Base-by-base conservation (phyloP, 1,140 invertebrate genomes). In the Microplitis mediator region DNA sequence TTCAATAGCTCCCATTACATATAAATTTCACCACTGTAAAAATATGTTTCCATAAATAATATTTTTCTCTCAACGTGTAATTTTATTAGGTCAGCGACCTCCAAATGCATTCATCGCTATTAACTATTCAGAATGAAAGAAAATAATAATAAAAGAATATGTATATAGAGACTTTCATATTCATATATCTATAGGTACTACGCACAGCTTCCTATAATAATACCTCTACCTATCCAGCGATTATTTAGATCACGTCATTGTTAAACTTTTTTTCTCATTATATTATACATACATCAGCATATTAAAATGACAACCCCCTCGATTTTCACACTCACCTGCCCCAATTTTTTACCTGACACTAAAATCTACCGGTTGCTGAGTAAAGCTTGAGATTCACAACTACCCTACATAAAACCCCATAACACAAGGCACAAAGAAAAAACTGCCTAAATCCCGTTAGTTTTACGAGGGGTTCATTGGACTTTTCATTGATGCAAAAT, bases 271-370 rank as follows among this genome's bases (percentile, higher is more conserved):
- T 56, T 4, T n/a, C 16, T 23, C 52, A 5, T 56, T 56, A 56
- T 14, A 56, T 51, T 9, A 45, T 45, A 45, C 39, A 45, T 45
- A 45, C 5, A 45, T 45, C 39, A 45, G 6, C 6, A 9, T 45
- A 45, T 45, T 45, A 6, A 9, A 45, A 45, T 45, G 11, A 13
- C 54, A 69, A 69, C 16, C 67, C 35, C 35, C 34, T 56, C 51
- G 67, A 69, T 69, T 69, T 69, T 69, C 54, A 23, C 67, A 69
- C 54, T 69, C 67, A 69, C 67, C 67, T 69, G 67, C 58, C 58
- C 11, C 9, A 45, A 45, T 13, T 23, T 34, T 69, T 69, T 69
- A 69, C 67, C 56, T 69, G 67, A 50, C 23, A 32, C 23, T 34
- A 45, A 3, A 14, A 23, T 23, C 23, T 45, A 6, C 39, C 39